Percentiles rank a stretch among this genome's conserved stretches.
These are phyloP conservation scores for Sinelater perroti DNA, from an alignment of 2,888 invertebrate genomes.

Conservation along the genomic window DNA sequence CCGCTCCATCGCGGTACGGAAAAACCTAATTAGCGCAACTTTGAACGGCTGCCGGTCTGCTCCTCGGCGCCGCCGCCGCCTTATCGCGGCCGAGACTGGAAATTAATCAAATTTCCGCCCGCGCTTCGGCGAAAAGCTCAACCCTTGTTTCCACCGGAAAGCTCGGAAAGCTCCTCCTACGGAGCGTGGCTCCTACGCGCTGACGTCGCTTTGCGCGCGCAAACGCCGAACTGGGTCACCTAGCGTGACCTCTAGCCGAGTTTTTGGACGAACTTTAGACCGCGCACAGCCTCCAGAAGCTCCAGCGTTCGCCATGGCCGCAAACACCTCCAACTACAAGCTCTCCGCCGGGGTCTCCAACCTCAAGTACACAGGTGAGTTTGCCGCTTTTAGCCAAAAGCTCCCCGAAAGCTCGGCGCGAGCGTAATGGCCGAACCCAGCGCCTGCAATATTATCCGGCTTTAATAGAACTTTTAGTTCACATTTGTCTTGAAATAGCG, in stretches of 20 bases:
- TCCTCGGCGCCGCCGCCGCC: too few relatives aligned
- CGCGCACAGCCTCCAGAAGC: constrained; percentile 54
- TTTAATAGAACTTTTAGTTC: too few relatives aligned
- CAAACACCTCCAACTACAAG: constrained; percentile 57
- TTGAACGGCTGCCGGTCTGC: too few relatives aligned
- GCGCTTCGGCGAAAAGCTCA: constrained; percentile 23
- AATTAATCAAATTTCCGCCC: constrained; percentile 14
- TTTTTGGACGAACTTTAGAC: constrained; percentile 52
- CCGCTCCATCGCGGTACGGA: too few relatives aligned
- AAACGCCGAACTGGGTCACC: constrained; percentile 57
- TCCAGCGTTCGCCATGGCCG: constrained; percentile 54
- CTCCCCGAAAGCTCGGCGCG: too few relatives aligned
- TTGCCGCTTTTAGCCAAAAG: constrained; percentile 3
- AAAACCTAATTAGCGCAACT: too few relatives aligned
- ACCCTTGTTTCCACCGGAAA: constrained; percentile 37
- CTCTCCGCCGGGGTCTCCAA: constrained; percentile 54
- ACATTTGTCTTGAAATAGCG: too few relatives aligned
- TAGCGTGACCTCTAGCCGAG: constrained; percentile 54
- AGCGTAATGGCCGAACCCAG: too few relatives aligned
- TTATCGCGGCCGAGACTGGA: neutral
- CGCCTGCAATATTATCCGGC: too few relatives aligned
- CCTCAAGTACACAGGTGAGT: constrained; percentile 58
- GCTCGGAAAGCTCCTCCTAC: constrained; percentile 48
- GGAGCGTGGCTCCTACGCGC: constrained; percentile 50
- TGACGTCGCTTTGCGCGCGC: constrained; percentile 57